These are phyloP conservation scores for Agrilus cyanescens DNA, from an alignment of 2,888 invertebrate species.

Conservation along the genomic window DNA sequence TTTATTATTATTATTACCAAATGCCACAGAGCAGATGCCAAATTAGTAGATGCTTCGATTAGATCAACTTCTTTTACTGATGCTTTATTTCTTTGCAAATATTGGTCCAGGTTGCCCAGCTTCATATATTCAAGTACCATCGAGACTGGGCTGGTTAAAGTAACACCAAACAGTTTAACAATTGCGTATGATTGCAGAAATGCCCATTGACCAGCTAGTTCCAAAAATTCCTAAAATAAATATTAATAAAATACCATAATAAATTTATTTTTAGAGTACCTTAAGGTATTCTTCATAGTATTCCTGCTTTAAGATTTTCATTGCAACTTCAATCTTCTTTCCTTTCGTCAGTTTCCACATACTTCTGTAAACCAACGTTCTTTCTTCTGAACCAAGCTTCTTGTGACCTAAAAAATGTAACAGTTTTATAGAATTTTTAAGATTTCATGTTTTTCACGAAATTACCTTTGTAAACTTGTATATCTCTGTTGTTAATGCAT, in stretches of 20 bases:
- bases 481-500: slow-evolving; percentile 55
- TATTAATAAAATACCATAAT: slow-evolving; percentile 6
- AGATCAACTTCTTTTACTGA: slow-evolving; percentile 56
- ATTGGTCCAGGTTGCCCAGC: slow-evolving; percentile 65
- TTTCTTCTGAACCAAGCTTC: slow-evolving; percentile 48
- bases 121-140: slow-evolving; percentile 72
- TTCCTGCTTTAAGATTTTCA: slow-evolving; percentile 64
- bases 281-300: slow-evolving; percentile 48
- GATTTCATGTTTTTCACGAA: too few species aligned
- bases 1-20: slow-evolving; percentile 41
- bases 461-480: slow-evolving; percentile 57
- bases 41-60: slow-evolving; percentile 67
- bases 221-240: slow-evolving; percentile 57
- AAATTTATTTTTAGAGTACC: slow-evolving; percentile 32
- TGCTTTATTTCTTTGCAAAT: slow-evolving; percentile 41
- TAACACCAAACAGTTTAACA: slow-evolving; percentile 66
- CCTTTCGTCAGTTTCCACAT: slow-evolving; percentile 67
- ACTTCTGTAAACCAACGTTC: slow-evolving; percentile 58
- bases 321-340: slow-evolving; percentile 65
- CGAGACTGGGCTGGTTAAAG: slow-evolving; percentile 63
- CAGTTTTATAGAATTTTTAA: slow-evolving; percentile 1
- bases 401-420: slow-evolving; percentile 39
- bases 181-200: slow-evolving; percentile 65
- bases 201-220: slow-evolving; percentile 66
- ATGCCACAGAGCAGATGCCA: slow-evolving; percentile 80